A percentile compares a stretch with the other conserved stretches of the same genome.
phyloP scores from a whole-genome alignment of 2,888 invertebrate genomes.

The Cetonia aurata region DNA sequence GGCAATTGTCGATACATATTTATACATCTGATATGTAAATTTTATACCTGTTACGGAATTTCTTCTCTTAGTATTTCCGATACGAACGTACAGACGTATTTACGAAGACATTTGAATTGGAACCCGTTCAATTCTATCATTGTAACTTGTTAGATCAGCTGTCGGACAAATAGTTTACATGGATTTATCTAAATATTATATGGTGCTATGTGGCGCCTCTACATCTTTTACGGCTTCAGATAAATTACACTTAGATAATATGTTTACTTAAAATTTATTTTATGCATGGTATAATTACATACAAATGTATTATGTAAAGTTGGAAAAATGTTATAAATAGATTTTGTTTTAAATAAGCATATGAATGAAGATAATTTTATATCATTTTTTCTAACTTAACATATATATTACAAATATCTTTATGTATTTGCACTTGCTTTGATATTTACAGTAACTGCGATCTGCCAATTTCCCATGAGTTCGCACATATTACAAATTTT shows the following conservation, averaged over 20 bases:
- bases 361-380: no score
- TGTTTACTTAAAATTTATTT: no score
- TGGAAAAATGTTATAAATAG: no score
- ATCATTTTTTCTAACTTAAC: no score
- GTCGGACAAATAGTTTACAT: constrained; percentile 34
- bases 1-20: not conserved
- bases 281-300: no score
- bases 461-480: no score
- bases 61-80: constrained; percentile 3
- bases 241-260: constrained; percentile 6
- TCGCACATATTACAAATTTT: constrained; percentile 3
- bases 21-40: no score
- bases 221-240: constrained; percentile 16
- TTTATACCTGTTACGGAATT: constrained; percentile 15
- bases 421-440: no score
- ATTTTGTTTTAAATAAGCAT: no score
- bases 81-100: not conserved
- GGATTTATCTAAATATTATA: constrained; percentile 15
- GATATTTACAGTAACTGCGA: no score
- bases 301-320: no score
- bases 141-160: constrained; percentile 37
- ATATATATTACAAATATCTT: no score
- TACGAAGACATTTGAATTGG: constrained; percentile 16
- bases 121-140: constrained; percentile 23
- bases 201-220: constrained; percentile 22